Conservation (phyloP, 92 coral and sea anemone genomes). For the Micromussa lordhowensis region DNA sequence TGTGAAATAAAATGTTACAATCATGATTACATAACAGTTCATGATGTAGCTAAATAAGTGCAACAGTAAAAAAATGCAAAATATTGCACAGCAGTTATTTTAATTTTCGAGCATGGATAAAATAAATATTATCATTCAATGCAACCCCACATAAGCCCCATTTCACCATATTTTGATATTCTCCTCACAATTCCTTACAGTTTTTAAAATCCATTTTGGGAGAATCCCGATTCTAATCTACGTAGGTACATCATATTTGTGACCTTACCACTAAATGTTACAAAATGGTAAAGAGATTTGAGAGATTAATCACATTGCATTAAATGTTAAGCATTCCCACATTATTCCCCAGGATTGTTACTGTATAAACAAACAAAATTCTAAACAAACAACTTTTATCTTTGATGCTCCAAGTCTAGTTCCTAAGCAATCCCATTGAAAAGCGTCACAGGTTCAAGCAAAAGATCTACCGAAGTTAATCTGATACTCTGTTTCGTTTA, state of each 20-base stretch:
- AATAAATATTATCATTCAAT: neutral
- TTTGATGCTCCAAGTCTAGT: neutral
- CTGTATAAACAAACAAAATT: neutral
- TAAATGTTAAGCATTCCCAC: neutral
- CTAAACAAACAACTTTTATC: neutral
- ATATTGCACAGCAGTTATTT: conserved; percentile 9
- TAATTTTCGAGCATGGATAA: neutral
- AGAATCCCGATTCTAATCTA: neutral
- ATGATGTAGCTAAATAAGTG: neutral
- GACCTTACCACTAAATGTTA: neutral
- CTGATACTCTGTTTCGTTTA: neutral
- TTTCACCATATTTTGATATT: neutral
- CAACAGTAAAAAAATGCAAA: neutral
- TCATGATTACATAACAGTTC: neutral
- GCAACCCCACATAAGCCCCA: neutral
- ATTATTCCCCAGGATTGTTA: neutral
- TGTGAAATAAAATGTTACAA: conserved; percentile 11
- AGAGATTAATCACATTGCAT: neutral
- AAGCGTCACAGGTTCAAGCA: neutral
- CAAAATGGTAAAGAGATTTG: neutral
- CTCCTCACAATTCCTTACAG: neutral
- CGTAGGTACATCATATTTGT: neutral
- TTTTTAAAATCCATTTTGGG: neutral
- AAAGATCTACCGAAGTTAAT: neutral
- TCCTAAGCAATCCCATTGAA: neutral